Evolutionary conservation across 1,140 invertebrate genomes (phyloP).

Genomic region (Sweltsa coloradensis): DNA sequence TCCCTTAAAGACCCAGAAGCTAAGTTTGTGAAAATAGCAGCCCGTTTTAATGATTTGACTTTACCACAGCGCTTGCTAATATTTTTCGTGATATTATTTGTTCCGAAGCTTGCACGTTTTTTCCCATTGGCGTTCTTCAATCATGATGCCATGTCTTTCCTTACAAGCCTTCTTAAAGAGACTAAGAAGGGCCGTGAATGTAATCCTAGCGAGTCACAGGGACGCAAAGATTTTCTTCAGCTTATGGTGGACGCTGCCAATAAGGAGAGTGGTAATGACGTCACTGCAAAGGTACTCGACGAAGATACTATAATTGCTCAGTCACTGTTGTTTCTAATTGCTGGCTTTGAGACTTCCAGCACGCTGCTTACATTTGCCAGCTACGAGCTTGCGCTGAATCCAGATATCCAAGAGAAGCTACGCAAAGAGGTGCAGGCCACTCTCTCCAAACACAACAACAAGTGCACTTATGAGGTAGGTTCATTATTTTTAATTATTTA

Average conservation of each 20-base stretch:
- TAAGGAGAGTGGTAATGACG: neutral
- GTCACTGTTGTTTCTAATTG: constrained; percentile 13
- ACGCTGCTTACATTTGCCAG: constrained; percentile 26
- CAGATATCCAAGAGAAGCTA: constrained; percentile 34
- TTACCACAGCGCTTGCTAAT: constrained; percentile 13
- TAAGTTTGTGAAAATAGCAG: constrained; percentile 22
- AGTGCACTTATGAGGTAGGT: constrained; percentile 3
- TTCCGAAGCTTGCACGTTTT: constrained; percentile 11
- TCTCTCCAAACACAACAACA: neutral
- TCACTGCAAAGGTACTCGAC: neutral
- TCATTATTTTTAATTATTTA: no score
- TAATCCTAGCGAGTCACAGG: neutral
- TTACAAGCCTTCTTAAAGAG: constrained; percentile 15
- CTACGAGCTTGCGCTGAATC: constrained; percentile 38
- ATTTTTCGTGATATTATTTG: constrained; percentile 14
- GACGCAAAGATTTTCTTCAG: constrained; percentile 23
- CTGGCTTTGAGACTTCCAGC: constrained; percentile 31
- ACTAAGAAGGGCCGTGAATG: constrained; percentile 9
- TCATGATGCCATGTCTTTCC: constrained; percentile 14
- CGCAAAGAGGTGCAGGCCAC: constrained; percentile 22
- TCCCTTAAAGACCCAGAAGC: constrained; percentile 28
- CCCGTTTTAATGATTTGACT: constrained; percentile 15
- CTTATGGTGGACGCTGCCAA: constrained; percentile 19
- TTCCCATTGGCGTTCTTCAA: constrained; percentile 19
- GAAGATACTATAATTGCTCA: constrained; percentile 13